phyloP scores from a whole-genome alignment of 2,113 vertebrate species.

The Psittacula cyanocephala region DNA sequence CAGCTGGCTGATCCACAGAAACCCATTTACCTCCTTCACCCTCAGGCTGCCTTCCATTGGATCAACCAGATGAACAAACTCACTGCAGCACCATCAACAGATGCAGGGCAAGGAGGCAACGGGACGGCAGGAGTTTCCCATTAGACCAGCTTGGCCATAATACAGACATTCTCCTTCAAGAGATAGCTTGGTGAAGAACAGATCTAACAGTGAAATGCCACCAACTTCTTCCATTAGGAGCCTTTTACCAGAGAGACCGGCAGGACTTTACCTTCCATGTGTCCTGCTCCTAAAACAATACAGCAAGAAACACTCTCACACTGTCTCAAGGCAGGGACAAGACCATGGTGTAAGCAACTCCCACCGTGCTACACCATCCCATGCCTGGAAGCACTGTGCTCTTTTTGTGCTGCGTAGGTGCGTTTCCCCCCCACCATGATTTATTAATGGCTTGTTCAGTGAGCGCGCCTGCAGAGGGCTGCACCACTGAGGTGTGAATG shows the following conservation, averaged over 20 bases:
- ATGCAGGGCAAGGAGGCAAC: background rate
- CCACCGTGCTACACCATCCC: background rate
- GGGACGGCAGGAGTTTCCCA: background rate
- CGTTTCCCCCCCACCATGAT: background rate
- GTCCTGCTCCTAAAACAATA: background rate
- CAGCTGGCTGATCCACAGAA: background rate
- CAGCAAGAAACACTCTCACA: background rate
- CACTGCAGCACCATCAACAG: background rate
- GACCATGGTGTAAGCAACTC: background rate
- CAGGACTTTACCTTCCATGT: background rate
- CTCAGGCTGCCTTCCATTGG: background rate
- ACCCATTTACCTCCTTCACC: background rate
- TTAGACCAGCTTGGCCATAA: background rate
- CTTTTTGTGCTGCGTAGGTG: background rate
- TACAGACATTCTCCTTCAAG: background rate
- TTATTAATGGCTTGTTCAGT: slow-evolving; percentile 34
- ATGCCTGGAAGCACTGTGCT: background rate
- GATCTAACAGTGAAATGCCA: background rate
- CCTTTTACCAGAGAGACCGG: background rate
- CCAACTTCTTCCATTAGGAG: background rate
- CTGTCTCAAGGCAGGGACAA: background rate
- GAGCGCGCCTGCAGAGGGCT: background rate
- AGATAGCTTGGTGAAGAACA: background rate
- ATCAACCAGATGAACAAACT: slow-evolving; percentile 11
- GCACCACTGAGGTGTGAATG: slow-evolving; percentile 44